Evolutionary conservation across 2,113 vertebrate genomes (phyloP).

Genomic region (Burhinus oedicnemus): DNA sequence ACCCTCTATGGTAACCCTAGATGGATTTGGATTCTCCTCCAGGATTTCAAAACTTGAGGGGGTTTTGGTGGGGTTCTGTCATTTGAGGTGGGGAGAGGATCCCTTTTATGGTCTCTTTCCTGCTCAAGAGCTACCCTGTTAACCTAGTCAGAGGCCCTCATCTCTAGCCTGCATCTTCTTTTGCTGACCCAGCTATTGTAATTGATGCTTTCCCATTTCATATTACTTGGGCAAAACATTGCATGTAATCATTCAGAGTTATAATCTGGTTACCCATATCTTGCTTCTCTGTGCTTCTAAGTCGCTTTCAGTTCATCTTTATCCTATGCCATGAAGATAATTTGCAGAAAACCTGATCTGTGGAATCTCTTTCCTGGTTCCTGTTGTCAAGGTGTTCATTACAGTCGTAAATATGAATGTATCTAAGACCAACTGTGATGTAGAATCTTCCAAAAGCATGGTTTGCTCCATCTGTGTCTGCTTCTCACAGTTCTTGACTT

Average conservation of each 20-base stretch:
- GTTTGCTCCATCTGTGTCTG: neutral
- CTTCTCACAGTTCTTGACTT: neutral
- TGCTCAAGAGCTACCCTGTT: neutral
- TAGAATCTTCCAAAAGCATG: neutral
- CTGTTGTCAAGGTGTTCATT: neutral
- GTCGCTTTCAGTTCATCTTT: neutral
- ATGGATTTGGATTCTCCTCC: neutral
- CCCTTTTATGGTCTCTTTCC: neutral
- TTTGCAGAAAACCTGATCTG: neutral
- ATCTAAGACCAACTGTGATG: neutral
- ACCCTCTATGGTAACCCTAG: neutral
- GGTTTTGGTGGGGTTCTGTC: neutral
- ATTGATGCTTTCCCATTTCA: neutral
- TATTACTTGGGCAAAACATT: neutral
- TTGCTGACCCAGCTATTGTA: neutral
- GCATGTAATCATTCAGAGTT: neutral
- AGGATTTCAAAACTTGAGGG: neutral
- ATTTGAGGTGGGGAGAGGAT: neutral
- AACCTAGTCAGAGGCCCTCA: neutral
- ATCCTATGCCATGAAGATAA: neutral
- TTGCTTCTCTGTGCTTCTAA: neutral
- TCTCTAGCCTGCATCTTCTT: neutral
- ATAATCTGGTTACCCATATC: neutral
- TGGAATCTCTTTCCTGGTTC: neutral
- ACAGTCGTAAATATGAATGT: slow-evolving; percentile 18